Percentiles rank a stretch among this genome's conserved stretches.
Conservation (phyloP, 2,797 vertebrate species). For the Acrocephalus scirpaceus region DNA sequence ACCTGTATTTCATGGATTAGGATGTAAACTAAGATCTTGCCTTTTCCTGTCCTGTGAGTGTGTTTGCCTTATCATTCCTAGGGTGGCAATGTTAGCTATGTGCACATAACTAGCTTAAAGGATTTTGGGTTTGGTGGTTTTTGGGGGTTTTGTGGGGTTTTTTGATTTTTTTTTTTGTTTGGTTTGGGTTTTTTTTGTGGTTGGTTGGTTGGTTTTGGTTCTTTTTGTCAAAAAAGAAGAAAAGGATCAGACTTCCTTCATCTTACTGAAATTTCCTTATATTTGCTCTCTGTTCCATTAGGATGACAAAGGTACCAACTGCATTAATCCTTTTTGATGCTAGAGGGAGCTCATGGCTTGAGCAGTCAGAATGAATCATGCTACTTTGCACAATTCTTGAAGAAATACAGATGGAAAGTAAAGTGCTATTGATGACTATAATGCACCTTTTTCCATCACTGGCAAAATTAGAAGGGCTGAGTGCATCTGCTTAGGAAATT, state of each 20-base stretch:
- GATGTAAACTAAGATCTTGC: not conserved
- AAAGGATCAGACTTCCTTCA: not conserved
- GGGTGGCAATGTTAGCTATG: not conserved
- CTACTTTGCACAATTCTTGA: not conserved
- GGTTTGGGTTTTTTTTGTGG: not conserved
- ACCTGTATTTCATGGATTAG: not conserved
- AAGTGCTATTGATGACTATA: slow-evolving; percentile 10
- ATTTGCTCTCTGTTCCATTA: not conserved
- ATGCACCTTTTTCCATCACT: slow-evolving; percentile 24
- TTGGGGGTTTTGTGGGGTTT: not conserved
- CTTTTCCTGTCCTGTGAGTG: not conserved
- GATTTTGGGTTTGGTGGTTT: not conserved
- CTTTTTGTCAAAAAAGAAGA: not conserved
- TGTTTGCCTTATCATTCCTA: not conserved
- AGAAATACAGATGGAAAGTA: slow-evolving; percentile 20
- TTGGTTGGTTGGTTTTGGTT: not conserved
- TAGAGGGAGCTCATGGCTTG: slow-evolving; percentile 55
- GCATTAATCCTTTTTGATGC: slow-evolving; percentile 23
- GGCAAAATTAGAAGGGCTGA: slow-evolving; percentile 4
- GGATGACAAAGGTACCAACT: not conserved
- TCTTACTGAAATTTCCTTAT: not conserved
- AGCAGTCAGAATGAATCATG: not conserved
- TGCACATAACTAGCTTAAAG: not conserved
- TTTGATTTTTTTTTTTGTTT: not conserved
- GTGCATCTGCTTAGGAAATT: slow-evolving; percentile 25